These are phyloP conservation scores for Andrena bucephala DNA, from an alignment of 2,888 invertebrate genomes.

Conservation along the genomic window DNA sequence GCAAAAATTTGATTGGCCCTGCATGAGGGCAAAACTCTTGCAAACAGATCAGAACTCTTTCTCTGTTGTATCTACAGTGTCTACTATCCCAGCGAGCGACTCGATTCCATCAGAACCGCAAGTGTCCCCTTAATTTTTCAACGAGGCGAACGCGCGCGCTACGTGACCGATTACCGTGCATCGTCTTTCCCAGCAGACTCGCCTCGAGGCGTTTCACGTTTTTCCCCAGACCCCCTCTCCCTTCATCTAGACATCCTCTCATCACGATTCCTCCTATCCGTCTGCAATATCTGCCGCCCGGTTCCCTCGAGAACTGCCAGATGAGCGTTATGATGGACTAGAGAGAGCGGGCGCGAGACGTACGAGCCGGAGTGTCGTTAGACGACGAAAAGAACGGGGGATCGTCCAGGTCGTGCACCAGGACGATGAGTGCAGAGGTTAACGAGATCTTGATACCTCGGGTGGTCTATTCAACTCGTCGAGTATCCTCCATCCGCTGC, in stretches of 20 bases:
- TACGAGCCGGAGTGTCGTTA: constrained; percentile 35
- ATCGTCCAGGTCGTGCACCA: constrained; percentile 38
- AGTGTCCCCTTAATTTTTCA: constrained; percentile 46
- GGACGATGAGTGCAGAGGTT: constrained; percentile 63
- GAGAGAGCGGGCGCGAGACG: constrained; percentile 44
- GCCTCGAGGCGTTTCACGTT: constrained; percentile 13
- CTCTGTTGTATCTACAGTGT: too few species aligned
- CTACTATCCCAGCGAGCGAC: neutral
- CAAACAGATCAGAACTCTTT: too few species aligned
- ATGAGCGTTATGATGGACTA: constrained; percentile 51
- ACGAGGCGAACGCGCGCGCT: constrained; percentile 36
- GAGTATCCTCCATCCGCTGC: constrained; percentile 1
- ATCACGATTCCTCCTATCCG: constrained; percentile 61
- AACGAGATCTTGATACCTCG: constrained; percentile 66
- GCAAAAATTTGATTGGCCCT: too few species aligned
- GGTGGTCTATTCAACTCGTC: constrained; percentile 18
- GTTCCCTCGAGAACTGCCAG: constrained; percentile 37
- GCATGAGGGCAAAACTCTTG: too few species aligned
- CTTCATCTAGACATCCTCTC: constrained; percentile 21
- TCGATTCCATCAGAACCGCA: constrained; percentile 35
- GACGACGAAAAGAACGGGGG: constrained; percentile 18
- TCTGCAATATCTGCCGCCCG: constrained; percentile 41
- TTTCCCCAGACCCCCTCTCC: neutral
- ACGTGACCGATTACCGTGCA: constrained; percentile 62
- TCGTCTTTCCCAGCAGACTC: constrained; percentile 30